Percentiles rank a stretch among this genome's conserved stretches.
These are phyloP conservation scores for Mythimna vitellina DNA, from an alignment of 2,888 invertebrate genomes.

Conservation along the genomic window DNA sequence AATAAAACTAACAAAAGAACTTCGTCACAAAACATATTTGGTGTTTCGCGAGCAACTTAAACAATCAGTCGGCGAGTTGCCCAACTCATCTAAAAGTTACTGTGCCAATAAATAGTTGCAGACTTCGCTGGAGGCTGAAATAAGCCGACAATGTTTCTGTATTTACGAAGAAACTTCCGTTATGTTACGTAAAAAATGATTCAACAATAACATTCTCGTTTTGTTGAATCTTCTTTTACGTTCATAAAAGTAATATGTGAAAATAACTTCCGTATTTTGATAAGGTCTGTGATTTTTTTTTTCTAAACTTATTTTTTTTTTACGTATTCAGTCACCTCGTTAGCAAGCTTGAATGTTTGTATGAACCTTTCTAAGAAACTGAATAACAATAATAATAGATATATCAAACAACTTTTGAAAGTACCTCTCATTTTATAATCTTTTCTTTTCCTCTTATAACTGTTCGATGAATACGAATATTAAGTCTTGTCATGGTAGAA, in stretches of 20 bases:
- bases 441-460: too few species aligned
- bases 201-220: not conserved
- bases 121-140: conserved; percentile 26
- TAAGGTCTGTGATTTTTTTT: not conserved
- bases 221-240: not conserved
- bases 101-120: conserved; percentile 71
- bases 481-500: too few species aligned
- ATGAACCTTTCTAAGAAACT: too few species aligned
- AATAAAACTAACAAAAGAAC: conserved; percentile 33
- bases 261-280: not conserved
- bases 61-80: conserved; percentile 66
- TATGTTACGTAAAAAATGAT: conserved; percentile 3
- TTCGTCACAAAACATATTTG: conserved; percentile 48
- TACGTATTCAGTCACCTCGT: too few species aligned
- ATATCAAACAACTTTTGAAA: not conserved
- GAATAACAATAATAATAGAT: too few species aligned
- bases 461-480: too few species aligned
- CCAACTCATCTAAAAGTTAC: conserved; percentile 63
- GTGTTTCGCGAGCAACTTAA: conserved; percentile 58
- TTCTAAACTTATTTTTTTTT: not conserved
- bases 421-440: too few species aligned
- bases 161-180: conserved; percentile 13
- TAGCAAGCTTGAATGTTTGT: too few species aligned
- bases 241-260: conserved; percentile 48
- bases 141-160: conserved; percentile 37